These are phyloP conservation scores for Chloroceryle aenea DNA, from an alignment of 2,113 vertebrate genomes.

Conservation along the genomic window DNA sequence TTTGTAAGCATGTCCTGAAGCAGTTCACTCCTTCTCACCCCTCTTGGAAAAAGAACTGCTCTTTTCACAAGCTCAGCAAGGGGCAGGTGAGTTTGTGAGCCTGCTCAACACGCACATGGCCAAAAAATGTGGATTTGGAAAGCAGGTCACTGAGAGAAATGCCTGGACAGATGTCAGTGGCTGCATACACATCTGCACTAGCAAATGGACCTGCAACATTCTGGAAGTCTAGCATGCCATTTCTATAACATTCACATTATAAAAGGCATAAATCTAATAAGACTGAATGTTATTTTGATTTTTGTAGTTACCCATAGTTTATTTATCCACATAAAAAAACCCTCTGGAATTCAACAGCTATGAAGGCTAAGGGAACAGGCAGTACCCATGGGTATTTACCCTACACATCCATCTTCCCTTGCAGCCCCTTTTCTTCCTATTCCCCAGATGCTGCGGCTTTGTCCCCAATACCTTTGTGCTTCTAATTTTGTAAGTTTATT, in stretches of 20 bases:
- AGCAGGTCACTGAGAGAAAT: not conserved
- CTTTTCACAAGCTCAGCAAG: not conserved
- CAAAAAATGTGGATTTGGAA: not conserved
- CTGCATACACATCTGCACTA: not conserved
- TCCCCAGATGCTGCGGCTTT: not conserved
- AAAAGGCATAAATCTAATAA: not conserved
- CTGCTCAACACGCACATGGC: rapidly evolving
- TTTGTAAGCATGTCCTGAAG: not conserved
- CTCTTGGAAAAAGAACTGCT: not conserved
- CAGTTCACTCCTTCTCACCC: not conserved
- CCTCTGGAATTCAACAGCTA: not conserved
- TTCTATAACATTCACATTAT: not conserved
- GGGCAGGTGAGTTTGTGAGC: not conserved
- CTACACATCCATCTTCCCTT: not conserved
- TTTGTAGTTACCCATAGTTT: not conserved
- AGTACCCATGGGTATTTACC: not conserved
- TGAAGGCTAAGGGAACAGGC: not conserved
- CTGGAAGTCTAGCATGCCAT: not conserved
- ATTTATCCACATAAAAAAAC: not conserved
- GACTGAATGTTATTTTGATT: not conserved
- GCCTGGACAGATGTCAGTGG: not conserved
- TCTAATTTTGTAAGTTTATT: not conserved
- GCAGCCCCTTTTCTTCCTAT: not conserved
- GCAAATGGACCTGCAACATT: not conserved
- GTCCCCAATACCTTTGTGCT: not conserved